A percentile compares a stretch with the other conserved stretches of the same genome.
Conservation (phyloP, 2,888 invertebrate species). For the Eretmocerus hayati region DNA sequence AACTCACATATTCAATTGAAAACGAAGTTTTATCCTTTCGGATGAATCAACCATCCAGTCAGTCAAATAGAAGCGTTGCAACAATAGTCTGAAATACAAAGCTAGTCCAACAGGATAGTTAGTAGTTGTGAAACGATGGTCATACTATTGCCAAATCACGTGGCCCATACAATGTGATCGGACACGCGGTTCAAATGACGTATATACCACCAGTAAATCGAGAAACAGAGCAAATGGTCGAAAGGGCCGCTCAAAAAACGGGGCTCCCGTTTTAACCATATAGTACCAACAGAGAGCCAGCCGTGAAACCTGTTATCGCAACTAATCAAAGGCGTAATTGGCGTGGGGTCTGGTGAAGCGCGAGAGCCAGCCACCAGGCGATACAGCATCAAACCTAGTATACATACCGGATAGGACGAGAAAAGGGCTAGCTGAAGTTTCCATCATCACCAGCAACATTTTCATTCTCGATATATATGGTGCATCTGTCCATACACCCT, state of each 20-base stretch:
- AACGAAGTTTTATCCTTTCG: no score
- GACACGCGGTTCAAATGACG: conserved; percentile 2
- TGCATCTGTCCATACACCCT: no score
- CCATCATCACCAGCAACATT: not conserved
- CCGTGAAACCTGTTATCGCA: conserved; percentile 23
- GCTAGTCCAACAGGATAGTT: no score
- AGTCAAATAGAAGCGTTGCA: no score
- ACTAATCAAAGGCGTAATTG: conserved; percentile 21
- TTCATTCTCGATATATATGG: no score
- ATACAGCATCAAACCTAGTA: not conserved
- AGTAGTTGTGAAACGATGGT: no score
- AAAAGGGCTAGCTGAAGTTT: not conserved
- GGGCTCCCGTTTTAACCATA: not conserved
- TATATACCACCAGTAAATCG: not conserved
- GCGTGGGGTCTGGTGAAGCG: conserved; percentile 3
- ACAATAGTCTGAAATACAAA: no score
- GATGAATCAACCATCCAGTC: no score
- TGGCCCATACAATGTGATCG: no score
- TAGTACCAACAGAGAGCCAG: not conserved
- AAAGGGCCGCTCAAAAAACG: conserved; percentile 6
- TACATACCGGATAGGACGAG: not conserved
- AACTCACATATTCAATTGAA: no score
- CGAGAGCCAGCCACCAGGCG: not conserved
- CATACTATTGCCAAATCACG: no score
- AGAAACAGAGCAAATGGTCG: conserved; percentile 6